A percentile compares a stretch with the other conserved stretches of the same genome.
phyloP scores from a whole-genome alignment of 2,113 vertebrate species.

The Cyrtonyx montezumae region DNA sequence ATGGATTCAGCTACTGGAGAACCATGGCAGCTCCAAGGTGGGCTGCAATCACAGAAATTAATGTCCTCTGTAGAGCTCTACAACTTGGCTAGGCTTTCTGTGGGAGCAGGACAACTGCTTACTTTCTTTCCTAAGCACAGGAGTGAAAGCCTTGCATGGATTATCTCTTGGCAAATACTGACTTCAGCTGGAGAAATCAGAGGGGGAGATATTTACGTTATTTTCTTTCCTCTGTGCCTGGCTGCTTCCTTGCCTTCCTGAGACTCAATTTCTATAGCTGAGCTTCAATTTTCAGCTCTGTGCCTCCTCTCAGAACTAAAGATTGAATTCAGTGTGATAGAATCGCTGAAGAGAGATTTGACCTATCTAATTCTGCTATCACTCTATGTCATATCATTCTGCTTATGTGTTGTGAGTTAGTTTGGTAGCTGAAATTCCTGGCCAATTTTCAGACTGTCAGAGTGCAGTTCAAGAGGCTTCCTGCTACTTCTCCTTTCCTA shows the following conservation, averaged over 20 bases:
- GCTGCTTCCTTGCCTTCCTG: constrained; percentile 9
- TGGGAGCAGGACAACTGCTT: background rate
- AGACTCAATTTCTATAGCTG: constrained; percentile 10
- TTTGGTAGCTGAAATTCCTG: background rate
- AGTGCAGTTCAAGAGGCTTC: background rate
- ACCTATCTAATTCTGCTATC: constrained; percentile 5
- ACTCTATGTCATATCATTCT: background rate
- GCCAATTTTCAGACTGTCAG: constrained; percentile 8
- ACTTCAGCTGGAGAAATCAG: constrained; percentile 22
- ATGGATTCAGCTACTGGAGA: background rate
- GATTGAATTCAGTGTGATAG: constrained; percentile 1
- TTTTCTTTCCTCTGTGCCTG: constrained; percentile 17
- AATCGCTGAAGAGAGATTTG: background rate
- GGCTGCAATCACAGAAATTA: background rate
- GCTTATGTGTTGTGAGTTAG: background rate
- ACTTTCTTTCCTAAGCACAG: background rate
- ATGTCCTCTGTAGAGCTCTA: background rate
- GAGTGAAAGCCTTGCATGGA: background rate
- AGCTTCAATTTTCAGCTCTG: constrained; percentile 47
- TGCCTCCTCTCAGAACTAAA: constrained; percentile 18
- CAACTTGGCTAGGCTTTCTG: background rate
- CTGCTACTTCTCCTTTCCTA: background rate
- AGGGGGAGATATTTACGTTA: constrained; percentile 14
- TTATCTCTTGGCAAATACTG: constrained; percentile 20
- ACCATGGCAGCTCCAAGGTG: background rate